Base-by-base conservation (phyloP, 2,888 invertebrate genomes). In the Lasioglossum pauxillum region DNA sequence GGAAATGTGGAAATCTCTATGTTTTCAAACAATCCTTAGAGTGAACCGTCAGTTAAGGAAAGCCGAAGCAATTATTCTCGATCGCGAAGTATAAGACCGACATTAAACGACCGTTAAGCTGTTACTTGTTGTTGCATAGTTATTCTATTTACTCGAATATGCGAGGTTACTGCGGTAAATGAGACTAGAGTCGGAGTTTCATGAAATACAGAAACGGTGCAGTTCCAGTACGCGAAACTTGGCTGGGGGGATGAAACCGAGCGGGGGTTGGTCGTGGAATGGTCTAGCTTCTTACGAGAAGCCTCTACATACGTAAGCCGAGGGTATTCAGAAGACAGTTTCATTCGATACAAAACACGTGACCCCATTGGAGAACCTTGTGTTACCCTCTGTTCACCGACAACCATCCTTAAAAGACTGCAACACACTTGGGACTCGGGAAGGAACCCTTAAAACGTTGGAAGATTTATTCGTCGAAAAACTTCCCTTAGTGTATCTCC, bases 281-380 rank as follows among this genome's bases (percentile, higher is more conserved):
- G 53, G 64, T 49, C 38, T 49, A 35, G 44, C 57, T 80, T 49
- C 60, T 73, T 73, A 44, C 57, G 60, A 46, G 16, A 19, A 35
- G 16, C 31, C 71, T 19, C 14, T 23, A 67, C 67, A 23, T 60
- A 64, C 67, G 31, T 60, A 64, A 73, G 49, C 57, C 44, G 16
- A 46, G 75, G 46, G 67, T 53, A 79, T 83, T 83, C 83, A 35
- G 69, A 71, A 49, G 46, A 73, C 74, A 57, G 27, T 79, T 83
- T 57, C 67, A 31, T 31, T 67, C 53, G 74, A 67, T 75, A 78
- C 79, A 74, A 69, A 75, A 83, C 83, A 67, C 71, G 75, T 73
- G 78, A 79, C 83, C 79, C 46, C 78, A 16, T 71, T 74, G n/a
- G 64, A 38, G 31, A 35, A 38, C 57, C 53, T 19, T 27, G 35